Evolutionary conservation across 2,113 vertebrate species (phyloP), one percentile per base, ranked within the genome.

Genomic region (Thryonomys swinderianus): DNA sequence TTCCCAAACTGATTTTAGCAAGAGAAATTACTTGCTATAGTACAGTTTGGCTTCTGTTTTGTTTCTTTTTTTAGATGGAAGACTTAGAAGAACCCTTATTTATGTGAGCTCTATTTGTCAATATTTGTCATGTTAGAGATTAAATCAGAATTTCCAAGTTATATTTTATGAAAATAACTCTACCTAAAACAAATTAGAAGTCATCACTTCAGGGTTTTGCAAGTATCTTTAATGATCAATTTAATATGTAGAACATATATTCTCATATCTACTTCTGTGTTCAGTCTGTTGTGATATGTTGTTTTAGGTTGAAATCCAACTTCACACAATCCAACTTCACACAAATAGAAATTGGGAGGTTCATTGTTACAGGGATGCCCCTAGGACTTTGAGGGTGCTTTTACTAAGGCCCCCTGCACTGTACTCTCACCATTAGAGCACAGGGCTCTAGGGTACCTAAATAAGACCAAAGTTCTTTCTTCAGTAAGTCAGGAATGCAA

Each of bases 91-190:
- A 53, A 21, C n/a, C 76, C 85, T 79, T 79, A 55, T 30, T 84
- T 45, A 66, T 37, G 5, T 64, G 21, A 17, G 32, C 40, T 83
- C 62, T 59, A 7, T 25, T 14, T 94, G 40, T 48, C 27, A 23
- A 9, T 57, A 81, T 74, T 91, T 88, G 9, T 80, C 27, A 10
- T n/a, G n/a, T 90, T 80, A 81, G 85, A 95, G 71, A 66, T 82
- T 61, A 86, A 94, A 87, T 82, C 7, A 57, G 90, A 71, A 57
- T 20, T 57, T 18, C 16, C 16, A 57, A 55, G 53, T 45, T 74
- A 25, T 48, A 48, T 76, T 74, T 89, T 76, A 23, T 80, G 62
- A 80, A 79, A 78, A 48, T 30, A 61, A 53, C 23, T 85, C 83
- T 82, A 87, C 83, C 32, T 21, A 32, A 78, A 86, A 51, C 23